Conservation (phyloP, 2,113 vertebrate species). For the Strix aluco region DNA sequence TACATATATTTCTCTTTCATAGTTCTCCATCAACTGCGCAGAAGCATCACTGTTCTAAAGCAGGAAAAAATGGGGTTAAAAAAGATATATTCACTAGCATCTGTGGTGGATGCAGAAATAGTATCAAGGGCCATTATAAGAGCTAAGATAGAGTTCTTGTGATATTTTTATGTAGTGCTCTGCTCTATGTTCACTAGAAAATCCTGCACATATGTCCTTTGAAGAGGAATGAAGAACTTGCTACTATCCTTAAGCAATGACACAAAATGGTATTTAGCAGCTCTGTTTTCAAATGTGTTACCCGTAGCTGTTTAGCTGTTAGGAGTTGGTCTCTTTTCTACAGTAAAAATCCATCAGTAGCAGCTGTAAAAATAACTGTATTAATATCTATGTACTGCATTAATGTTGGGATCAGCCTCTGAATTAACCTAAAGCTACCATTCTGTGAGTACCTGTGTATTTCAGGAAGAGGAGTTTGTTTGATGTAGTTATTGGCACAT, state of each 20-base stretch:
- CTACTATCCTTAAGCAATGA: background rate
- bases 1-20: background rate
- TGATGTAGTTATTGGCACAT: background rate
- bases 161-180: background rate
- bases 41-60: background rate
- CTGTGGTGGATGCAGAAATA: background rate
- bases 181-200: background rate
- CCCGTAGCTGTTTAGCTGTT: background rate
- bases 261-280: background rate
- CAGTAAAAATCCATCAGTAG: background rate
- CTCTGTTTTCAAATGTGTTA: background rate
- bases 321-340: background rate
- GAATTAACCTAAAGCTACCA: background rate
- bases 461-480: background rate
- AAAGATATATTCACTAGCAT: background rate
- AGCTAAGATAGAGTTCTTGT: background rate
- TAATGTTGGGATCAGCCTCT: background rate
- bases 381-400: background rate
- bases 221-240: background rate
- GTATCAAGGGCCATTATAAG: background rate
- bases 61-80: background rate
- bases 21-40: background rate
- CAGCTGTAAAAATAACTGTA: background rate
- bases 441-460: background rate
- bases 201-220: background rate